Evolutionary conservation across 1,140 invertebrate genomes (phyloP), one percentile per base, ranked within the genome.

Genomic region (Acyrthosiphon pisum): DNA sequence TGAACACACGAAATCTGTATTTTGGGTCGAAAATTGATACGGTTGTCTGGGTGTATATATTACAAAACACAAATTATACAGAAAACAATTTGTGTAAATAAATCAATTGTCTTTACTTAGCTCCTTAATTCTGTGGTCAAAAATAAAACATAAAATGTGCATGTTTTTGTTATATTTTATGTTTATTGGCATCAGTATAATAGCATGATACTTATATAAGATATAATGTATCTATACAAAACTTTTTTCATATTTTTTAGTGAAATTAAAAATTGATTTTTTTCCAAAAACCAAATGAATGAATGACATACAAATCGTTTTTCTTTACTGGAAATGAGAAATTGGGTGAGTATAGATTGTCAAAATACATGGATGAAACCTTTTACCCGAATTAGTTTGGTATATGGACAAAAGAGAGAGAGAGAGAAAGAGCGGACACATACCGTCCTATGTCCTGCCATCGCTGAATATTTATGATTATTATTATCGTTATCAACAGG

Each of bases 401-500:
- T 68, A n/a, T 76, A 35, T n/a, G 30, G 60, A 76, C 30, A 76
- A 76, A n/a, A 76, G 88, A 2, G 50, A 48, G 88, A 37, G 23
- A 56, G 46, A 3, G 35, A 89, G n/a, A 56, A 9, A 23, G 88
- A 56, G 7, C 1, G n/a, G 37, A 37, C n/a, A 35, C 9, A 37
- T 26, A 35, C 8, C 20, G 26, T 37, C 14, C 53, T 68, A 68
- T 88, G 53, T 68, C n/a, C 26, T 53, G 37, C 35, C 81, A n/a
- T 86, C 81, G 23, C 35, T 86, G 81, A 86, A 84, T 93, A 86
- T 86, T 93, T 93, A 93, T 86, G 48, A 41, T 50, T 84, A 53
- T 92, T 92, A 92, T 92, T 92, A 93, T 86, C 91, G 91, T 93
- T 93, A 93, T 93, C 91, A 93, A 86, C 91, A 86, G 91, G 91